These are phyloP conservation scores for Tursiops truncatus DNA, from an alignment of 2,113 vertebrate species.

Conservation along the genomic window DNA sequence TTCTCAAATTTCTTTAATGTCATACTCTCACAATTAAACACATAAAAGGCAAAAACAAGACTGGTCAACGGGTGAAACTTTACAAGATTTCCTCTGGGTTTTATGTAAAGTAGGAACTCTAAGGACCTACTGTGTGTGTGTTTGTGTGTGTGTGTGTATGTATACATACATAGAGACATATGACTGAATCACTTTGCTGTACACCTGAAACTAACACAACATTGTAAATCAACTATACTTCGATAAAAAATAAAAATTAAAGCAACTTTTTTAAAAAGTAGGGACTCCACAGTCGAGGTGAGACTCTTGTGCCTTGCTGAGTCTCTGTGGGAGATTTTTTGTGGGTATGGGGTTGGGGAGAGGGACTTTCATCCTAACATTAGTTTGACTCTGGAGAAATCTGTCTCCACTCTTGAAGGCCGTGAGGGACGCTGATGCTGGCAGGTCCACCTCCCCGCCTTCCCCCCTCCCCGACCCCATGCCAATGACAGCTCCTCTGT, in stretches of 20 bases:
- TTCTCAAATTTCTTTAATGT: neutral
- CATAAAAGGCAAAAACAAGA: neutral
- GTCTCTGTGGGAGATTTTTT: neutral
- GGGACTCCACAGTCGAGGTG: neutral
- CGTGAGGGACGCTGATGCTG: rapidly evolving
- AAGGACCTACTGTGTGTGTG: neutral
- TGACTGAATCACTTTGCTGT: neutral
- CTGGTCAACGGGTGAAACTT: neutral
- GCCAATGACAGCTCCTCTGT: neutral
- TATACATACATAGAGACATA: too few relatives aligned
- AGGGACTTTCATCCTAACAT: neutral
- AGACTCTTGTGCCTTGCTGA: neutral
- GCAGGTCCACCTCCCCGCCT: neutral
- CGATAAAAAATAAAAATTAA: neutral
- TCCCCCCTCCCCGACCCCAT: rapidly evolving
- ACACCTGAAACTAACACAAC: neutral
- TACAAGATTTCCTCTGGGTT: neutral
- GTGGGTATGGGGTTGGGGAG: neutral
- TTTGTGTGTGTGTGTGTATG: too few relatives aligned
- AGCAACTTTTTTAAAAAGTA: neutral
- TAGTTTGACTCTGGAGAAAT: neutral
- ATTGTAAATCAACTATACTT: neutral
- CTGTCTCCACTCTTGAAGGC: neutral
- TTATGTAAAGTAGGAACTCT: neutral
- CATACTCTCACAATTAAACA: neutral